phyloP scores from a whole-genome alignment of 2,113 vertebrate genomes.

The Naja naja region DNA sequence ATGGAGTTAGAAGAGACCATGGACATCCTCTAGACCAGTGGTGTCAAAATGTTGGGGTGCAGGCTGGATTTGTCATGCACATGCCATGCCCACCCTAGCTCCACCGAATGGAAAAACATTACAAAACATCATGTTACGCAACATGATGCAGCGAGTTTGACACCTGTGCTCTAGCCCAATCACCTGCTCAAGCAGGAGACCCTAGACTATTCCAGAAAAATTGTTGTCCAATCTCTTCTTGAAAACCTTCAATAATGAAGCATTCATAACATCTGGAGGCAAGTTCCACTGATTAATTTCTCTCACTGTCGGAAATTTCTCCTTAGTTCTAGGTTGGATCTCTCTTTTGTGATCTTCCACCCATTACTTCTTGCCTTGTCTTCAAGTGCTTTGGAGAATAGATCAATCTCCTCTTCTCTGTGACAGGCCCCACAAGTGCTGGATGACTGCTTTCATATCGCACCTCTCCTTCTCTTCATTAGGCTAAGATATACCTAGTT shows the following conservation, averaged over 20 bases:
- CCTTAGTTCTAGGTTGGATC: background rate
- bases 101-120: too few relatives aligned
- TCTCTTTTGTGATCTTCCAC: background rate
- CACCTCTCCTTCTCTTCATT: background rate
- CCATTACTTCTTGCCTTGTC: background rate
- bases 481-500: background rate
- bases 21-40: too few relatives aligned
- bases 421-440: background rate
- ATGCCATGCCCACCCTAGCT: too few relatives aligned
- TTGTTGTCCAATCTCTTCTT: background rate
- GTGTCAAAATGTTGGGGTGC: too few relatives aligned
- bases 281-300: background rate
- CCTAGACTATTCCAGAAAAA: background rate
- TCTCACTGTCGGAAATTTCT: background rate
- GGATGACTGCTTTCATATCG: background rate
- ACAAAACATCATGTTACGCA: too few relatives aligned
- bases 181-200: background rate
- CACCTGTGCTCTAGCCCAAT: background rate
- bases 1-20: too few relatives aligned
- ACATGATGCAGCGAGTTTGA: too few relatives aligned
- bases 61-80: too few relatives aligned
- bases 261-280: background rate
- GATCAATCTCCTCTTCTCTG: background rate
- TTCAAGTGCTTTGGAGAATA: background rate
- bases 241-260: background rate